Base-by-base conservation (phyloP, 2,113 vertebrate species). In the Phyllostomus hastatus region DNA sequence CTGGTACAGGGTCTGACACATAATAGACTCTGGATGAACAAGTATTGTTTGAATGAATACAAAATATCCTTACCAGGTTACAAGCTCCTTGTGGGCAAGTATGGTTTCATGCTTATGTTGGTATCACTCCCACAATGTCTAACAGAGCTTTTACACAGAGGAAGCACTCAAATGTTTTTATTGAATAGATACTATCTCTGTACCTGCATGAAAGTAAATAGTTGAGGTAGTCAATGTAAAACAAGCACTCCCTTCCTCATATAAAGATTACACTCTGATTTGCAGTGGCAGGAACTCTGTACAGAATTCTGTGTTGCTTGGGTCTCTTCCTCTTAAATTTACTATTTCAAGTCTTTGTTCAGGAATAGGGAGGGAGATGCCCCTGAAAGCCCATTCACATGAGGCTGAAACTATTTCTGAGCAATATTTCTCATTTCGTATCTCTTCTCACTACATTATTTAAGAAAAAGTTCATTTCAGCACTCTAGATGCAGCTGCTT, bases 231-330 rank as follows among this genome's bases (percentile, higher is more conserved):
- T 43, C 80, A 79, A 79, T 31, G 33, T 87, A 87, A 96, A 96
- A 87, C 26, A 91, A 91, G 50, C 35, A 89, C 92, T 86, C 48
- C 48, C 87, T 89, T 88, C 67, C 84, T 95, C 69, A 69, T 72
- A 88, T 76, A 97, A 93, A 96, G 70, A 83, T 80, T 87, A 84
- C 26, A 43, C 33, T 88, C 50, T 43, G 61, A 96, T 82, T 78
- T 95, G 46, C 38, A 95, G 67, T 48, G 80, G 57, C 50, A 78
- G 61, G 52, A 41, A 93, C 41, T 95, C 73, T 95, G 28, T 76
- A 64, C 38, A 92, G 57, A 64, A 41, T 80, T 22, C 26, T 4
- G 38, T 95, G 14, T 48, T 95, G 52, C 88, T 67, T 91, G 78
- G 10, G 52, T 89, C 73, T 78, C 50, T 83, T 73, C 24, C 26